Evolutionary conservation across 2,888 invertebrate species (phyloP), one percentile per base, ranked within the genome.

Genomic region (Himalopsyche tibetana): DNA sequence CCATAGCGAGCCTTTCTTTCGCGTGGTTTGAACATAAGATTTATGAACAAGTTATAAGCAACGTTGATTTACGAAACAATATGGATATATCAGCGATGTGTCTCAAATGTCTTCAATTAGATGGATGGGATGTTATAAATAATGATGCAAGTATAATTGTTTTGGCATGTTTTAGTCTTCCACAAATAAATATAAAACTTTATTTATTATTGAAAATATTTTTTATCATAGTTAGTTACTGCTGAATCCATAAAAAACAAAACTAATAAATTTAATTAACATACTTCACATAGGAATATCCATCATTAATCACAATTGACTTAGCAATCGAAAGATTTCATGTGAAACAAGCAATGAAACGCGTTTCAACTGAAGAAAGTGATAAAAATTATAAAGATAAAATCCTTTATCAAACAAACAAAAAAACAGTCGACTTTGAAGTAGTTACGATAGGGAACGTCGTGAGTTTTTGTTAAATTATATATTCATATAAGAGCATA

Each of bases 311-410:
- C 6, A 28, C 56, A 36, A 85, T 85, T 36, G 45, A 85, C 8
- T 12, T 85, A 56, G 85, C 85, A 6, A 85, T 85, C 55, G 85
- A 85, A 42, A 82, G 80, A 28, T 80, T 85, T 45, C 80, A 74
- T 45, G 82, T 82, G 2, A 79, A 80, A 36, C 82, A 85, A 51
- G 42, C 55, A 5, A 45, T 45, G 45, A 45, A 45, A 45, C 6
- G 11, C 45, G 45, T 9, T 51, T 85, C 6, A 55, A 55, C 8
- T n/a, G 15, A 11, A 28, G 19, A 6, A 82, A 82, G 6, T n/a
- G 19, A 51, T 6, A 42, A 40, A 56, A 17, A 55, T 56, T 85
- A 79, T n/a, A 42, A 83, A 55, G 45, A 19, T 40, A 55, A 51
- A 79, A 28, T 69, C 9, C 4, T 28, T 17, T 85, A 79, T 38